Percentiles rank a stretch among this genome's conserved stretches.
phyloP scores from a whole-genome alignment of 2,113 vertebrate species.

The Tragelaphus scriptus region DNA sequence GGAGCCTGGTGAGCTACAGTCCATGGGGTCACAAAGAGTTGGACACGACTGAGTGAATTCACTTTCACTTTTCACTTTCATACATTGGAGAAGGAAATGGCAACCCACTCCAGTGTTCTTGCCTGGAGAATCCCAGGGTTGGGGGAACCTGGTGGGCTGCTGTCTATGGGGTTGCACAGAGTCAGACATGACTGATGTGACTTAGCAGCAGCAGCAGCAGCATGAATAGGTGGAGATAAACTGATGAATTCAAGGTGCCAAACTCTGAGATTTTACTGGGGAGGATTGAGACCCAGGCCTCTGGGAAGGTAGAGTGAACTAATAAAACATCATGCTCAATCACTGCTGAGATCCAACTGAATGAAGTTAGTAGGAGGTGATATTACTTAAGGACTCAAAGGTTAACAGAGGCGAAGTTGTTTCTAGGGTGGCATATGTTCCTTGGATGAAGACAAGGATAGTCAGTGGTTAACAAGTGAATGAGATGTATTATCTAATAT shows the following conservation, averaged over 20 bases:
- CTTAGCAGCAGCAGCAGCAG: not conserved
- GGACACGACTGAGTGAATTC: rapidly evolving
- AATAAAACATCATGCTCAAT: not conserved
- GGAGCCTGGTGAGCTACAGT: not conserved
- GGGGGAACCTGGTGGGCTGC: not conserved
- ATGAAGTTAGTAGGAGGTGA: not conserved
- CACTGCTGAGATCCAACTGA: not conserved
- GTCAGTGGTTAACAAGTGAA: not conserved
- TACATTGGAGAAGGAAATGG: not conserved
- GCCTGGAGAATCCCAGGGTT: not conserved
- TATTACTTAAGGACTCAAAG: not conserved
- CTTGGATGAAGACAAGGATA: not conserved
- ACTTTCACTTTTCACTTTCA: not conserved
- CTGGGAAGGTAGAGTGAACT: not conserved
- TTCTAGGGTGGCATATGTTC: not conserved
- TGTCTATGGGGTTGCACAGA: not conserved
- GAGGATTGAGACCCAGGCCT: not conserved
- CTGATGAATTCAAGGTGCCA: not conserved
- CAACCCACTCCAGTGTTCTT: not conserved
- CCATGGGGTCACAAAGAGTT: not conserved
- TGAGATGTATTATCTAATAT: not conserved
- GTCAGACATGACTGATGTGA: rapidly evolving
- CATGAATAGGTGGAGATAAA: not conserved
- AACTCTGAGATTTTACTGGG: not conserved
- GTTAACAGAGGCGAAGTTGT: not conserved